These are phyloP conservation scores for Chloroceryle inda DNA, from an alignment of 2,797 vertebrate species.

Conservation along the genomic window DNA sequence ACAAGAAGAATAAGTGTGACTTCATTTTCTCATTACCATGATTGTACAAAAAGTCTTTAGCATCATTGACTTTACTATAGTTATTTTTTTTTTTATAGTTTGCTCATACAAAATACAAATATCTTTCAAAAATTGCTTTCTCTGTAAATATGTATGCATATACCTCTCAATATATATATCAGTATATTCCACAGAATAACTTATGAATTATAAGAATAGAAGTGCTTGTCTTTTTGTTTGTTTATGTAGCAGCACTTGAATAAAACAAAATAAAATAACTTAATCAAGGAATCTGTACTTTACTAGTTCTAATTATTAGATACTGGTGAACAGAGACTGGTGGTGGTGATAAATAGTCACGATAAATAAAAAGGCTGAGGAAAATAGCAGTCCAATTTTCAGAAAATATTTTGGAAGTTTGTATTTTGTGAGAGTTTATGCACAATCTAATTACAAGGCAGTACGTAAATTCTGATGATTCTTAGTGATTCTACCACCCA, in stretches of 20 bases:
- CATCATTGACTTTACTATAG: not conserved
- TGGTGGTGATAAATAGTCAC: not conserved
- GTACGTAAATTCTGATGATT: not conserved
- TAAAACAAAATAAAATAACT: accelerated
- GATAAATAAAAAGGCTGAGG: not conserved
- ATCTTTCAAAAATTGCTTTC: not conserved
- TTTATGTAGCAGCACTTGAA: not conserved
- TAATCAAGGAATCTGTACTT: not conserved
- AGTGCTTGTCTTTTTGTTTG: not conserved
- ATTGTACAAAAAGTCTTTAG: not conserved
- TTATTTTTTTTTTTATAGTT: not conserved
- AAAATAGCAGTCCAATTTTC: not conserved
- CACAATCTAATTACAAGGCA: not conserved
- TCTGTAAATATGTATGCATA: not conserved
- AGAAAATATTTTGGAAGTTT: not conserved
- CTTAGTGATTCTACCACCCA: not conserved
- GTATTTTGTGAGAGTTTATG: not conserved
- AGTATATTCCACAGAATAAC: not conserved
- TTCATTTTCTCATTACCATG: not conserved
- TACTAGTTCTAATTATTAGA: not conserved
- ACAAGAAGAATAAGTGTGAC: not conserved
- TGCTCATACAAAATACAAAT: not conserved
- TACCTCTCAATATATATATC: not conserved
- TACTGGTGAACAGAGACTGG: not conserved
- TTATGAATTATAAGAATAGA: not conserved